These are phyloP conservation scores for Polypterus bichir DNA, from an alignment of 2,113 vertebrate species.

Conservation along the genomic window DNA sequence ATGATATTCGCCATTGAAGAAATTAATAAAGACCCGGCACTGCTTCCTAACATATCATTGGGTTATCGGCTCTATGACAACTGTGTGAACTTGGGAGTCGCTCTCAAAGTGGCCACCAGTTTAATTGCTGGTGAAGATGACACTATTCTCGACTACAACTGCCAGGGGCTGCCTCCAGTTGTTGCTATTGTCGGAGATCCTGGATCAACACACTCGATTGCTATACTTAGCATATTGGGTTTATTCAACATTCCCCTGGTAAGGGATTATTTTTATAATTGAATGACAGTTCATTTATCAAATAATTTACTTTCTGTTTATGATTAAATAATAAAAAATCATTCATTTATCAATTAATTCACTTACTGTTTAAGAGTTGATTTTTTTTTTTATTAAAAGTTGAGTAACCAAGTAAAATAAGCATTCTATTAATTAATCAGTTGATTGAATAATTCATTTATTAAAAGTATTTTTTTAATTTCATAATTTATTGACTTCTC, in stretches of 20 bases:
- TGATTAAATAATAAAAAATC: too few species aligned
- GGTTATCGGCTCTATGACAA: slow-evolving; percentile 7
- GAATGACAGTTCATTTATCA: too few species aligned
- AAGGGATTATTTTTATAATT: background rate
- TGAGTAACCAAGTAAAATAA: too few species aligned
- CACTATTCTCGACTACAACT: background rate
- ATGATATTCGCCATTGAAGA: slow-evolving; percentile 10
- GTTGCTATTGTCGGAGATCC: slow-evolving; percentile 1
- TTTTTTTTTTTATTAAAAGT: too few species aligned
- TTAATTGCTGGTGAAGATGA: slow-evolving; percentile 1
- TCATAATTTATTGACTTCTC: too few species aligned
- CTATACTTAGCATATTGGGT: background rate
- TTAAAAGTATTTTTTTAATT: too few species aligned
- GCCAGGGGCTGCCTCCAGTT: background rate
- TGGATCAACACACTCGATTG: slow-evolving; percentile 6
- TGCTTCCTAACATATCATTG: slow-evolving; percentile 4
- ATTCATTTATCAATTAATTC: too few species aligned
- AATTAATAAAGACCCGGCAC: background rate
- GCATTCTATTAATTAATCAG: too few species aligned
- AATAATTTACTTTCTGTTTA: too few species aligned
- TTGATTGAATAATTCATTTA: too few species aligned
- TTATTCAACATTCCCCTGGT: slow-evolving; percentile 6
- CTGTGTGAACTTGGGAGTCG: background rate
- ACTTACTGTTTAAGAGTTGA: too few species aligned
- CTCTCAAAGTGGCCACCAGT: background rate